Evolutionary conservation across 2,888 invertebrate species (phyloP).

Genomic region (Chaetogeoica ovagalla): DNA sequence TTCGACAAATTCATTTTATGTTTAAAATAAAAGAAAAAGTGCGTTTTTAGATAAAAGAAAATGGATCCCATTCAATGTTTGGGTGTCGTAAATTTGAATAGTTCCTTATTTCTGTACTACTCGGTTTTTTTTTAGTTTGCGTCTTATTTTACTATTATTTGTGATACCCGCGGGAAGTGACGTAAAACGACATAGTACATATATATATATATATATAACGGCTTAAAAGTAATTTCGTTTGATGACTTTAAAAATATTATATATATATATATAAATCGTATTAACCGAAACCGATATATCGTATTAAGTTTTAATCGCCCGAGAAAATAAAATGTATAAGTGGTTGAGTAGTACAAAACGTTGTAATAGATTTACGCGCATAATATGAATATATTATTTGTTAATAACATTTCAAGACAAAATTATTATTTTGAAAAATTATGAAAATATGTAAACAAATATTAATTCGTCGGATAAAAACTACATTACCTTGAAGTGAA

Average conservation of each 20-base stretch:
- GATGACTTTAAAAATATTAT: neutral
- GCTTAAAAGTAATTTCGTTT: neutral
- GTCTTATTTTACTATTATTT: slow-evolving; percentile 9
- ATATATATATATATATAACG: neutral
- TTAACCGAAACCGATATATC: too few species aligned
- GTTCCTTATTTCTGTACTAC: slow-evolving; percentile 9
- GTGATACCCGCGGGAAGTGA: neutral
- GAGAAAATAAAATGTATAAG: too few species aligned
- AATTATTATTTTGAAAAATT: too few species aligned
- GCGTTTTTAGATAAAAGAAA: neutral
- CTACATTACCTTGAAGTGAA: too few species aligned
- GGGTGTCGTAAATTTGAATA: slow-evolving; percentile 16
- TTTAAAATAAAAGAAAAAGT: neutral
- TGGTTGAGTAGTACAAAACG: too few species aligned
- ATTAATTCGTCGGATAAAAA: too few species aligned
- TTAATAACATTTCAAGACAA: too few species aligned
- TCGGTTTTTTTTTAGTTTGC: neutral
- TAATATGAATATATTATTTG: too few species aligned
- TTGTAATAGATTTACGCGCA: too few species aligned
- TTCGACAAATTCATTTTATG: neutral
- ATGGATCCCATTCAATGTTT: neutral
- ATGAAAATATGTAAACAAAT: too few species aligned
- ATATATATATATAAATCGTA: neutral
- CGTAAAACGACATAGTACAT: neutral
- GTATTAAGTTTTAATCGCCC: too few species aligned